Base-by-base conservation (phyloP, 2,888 invertebrate genomes). In the Aphidoletes aphidimyza region DNA sequence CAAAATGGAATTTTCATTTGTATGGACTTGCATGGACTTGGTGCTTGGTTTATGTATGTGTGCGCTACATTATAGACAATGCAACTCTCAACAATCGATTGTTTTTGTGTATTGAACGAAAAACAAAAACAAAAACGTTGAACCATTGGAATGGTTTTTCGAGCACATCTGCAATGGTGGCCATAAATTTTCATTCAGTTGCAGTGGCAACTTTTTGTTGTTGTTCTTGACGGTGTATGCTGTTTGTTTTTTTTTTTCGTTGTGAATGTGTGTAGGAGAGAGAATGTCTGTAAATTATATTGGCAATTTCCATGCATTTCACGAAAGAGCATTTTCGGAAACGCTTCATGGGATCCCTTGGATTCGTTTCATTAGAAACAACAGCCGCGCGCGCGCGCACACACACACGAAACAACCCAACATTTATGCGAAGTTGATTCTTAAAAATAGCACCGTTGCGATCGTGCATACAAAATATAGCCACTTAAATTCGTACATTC, bases 241-340 rank as follows among this genome's bases (percentile, higher is more conserved):
- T 17, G 22, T 54, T 54, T 22, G 0, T 26, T 26, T 54, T 26
- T 22, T 26, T 54, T 54, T 54, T 54, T 26, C 22, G 54, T 26
- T 54, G 22, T 2, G 5, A 2, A 22, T 22, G 26, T 54, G 14
- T 69, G 14, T 14, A 30, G 30, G 22, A 54, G 54, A n/a, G 22
- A 6, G 2, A n/a, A 11, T 5, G 54, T 8, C 39, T 54, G 54
- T 22, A 54, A n/a, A 54, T 22, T 54, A 14, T 11, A 19, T 69
- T 30, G 69, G 22, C 69, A 69, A 69, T 69, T 69, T 69, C 30
- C 11, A 69, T 69, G 69, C 69, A 30, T 69, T 69, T 30, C 69
- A 69, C 14, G 69, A 8, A 6, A 22, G 5, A 8, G 47, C 47
- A 2, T 17, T 17, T 17, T 11, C 19, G 2, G 6, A 19, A 47